These are phyloP conservation scores for Pteropus alecto DNA, from an alignment of 2,113 vertebrate species.

Conservation along the genomic window DNA sequence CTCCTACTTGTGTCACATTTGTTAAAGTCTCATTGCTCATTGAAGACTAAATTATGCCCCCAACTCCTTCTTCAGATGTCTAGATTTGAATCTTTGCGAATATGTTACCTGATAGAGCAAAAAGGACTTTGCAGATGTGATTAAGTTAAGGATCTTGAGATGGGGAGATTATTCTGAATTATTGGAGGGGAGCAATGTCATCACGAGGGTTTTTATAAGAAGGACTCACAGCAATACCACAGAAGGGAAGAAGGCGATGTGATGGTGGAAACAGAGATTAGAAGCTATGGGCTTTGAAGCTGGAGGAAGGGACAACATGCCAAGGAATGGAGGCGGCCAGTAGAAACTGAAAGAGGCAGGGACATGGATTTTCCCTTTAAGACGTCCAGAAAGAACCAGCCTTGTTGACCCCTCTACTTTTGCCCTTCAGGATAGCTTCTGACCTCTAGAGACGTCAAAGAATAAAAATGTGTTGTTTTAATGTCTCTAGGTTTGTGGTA, in stretches of 20 bases:
- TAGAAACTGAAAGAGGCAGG: not conserved
- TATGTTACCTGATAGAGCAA: not conserved
- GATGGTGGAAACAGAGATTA: no score
- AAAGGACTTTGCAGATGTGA: not conserved
- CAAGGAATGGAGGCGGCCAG: not conserved
- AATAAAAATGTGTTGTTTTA: not conserved
- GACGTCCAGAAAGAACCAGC: not conserved
- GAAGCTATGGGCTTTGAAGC: not conserved
- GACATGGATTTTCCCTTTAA: no score
- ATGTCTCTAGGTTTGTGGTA: no score
- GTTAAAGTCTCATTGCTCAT: not conserved
- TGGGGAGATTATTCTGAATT: not conserved
- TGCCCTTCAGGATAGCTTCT: not conserved
- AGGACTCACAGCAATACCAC: not conserved
- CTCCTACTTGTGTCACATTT: not conserved
- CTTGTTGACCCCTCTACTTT: not conserved
- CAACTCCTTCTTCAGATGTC: not conserved
- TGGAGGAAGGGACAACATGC: not conserved
- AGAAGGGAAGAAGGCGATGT: not conserved
- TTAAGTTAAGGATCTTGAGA: not conserved
- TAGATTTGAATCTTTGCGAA: not conserved
- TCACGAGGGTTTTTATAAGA: not conserved
- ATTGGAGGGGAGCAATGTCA: accelerated
- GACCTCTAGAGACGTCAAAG: not conserved
- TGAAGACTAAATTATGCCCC: accelerated